phyloP scores from a whole-genome alignment of 2,888 invertebrate species.

The Scaptomyza reducta region DNA sequence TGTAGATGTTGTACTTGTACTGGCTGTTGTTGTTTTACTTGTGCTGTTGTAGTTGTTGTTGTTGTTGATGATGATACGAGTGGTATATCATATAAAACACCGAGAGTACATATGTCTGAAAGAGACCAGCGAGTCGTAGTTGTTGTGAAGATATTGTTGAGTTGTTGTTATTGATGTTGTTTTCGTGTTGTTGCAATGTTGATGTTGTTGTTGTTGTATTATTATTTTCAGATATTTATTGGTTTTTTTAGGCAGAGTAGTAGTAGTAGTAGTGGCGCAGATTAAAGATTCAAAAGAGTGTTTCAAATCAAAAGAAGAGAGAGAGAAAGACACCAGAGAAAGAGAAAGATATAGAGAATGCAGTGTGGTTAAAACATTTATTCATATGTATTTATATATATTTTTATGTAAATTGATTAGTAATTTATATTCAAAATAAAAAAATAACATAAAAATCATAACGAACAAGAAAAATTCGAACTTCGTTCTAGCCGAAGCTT shows the following conservation, averaged over 20 bases:
- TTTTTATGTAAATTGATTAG: constrained; percentile 42
- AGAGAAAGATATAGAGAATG: constrained; percentile 72
- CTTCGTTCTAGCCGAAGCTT: constrained; percentile 51
- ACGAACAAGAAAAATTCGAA: constrained; percentile 17
- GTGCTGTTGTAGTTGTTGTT: constrained; percentile 60
- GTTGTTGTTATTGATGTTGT: constrained; percentile 43
- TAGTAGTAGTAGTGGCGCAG: constrained; percentile 64
- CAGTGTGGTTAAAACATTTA: constrained; percentile 78
- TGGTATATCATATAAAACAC: constrained; percentile 65
- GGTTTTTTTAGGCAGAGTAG: constrained; percentile 67
- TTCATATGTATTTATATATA: constrained; percentile 53
- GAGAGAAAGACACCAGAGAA: constrained; percentile 70
- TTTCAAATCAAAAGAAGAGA: constrained; percentile 69
- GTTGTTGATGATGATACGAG: constrained; percentile 57
- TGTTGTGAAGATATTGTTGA: constrained; percentile 51
- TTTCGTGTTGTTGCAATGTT: constrained; percentile 61
- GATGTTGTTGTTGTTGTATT: constrained; percentile 46
- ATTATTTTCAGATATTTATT: constrained; percentile 51
- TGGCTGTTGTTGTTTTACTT: constrained; percentile 44
- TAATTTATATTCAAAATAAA: constrained; percentile 24
- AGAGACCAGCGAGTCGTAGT: constrained; percentile 70
- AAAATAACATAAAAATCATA: constrained; percentile 15
- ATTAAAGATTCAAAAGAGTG: constrained; percentile 74
- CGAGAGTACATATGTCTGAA: constrained; percentile 73
- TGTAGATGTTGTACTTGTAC: constrained; percentile 54